Conservation (phyloP, 2,797 vertebrate species). For the Sciaenops ocellatus region DNA sequence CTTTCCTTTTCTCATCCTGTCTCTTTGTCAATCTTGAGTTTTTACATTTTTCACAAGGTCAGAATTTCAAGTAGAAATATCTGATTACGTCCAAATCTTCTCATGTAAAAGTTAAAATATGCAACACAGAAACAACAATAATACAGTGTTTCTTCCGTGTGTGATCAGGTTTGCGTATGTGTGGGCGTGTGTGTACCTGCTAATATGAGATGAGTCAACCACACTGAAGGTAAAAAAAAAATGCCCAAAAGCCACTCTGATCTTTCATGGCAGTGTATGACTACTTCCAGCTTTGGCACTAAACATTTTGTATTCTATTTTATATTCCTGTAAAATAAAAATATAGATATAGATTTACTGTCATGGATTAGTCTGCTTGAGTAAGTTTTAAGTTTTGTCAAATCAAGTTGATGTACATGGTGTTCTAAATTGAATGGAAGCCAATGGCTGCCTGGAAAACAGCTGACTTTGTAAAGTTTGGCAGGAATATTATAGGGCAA, state of each 20-base stretch:
- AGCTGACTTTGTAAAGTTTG: no score
- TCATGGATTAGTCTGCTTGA: neutral
- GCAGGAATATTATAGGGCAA: no score
- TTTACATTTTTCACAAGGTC: slow-evolving; percentile 15
- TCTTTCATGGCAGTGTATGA: neutral
- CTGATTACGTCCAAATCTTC: neutral
- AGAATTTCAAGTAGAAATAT: neutral
- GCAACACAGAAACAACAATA: neutral
- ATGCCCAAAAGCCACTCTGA: neutral
- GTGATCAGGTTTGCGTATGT: neutral
- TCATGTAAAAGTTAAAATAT: neutral
- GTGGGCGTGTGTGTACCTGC: neutral
- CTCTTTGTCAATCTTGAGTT: slow-evolving; percentile 16
- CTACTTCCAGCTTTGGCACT: neutral
- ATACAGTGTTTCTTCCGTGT: neutral
- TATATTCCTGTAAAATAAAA: neutral
- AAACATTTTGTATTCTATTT: neutral
- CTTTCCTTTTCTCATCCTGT: slow-evolving; percentile 8
- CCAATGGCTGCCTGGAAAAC: neutral
- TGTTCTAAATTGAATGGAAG: neutral
- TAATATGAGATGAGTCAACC: neutral
- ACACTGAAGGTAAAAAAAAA: neutral
- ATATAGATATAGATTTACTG: neutral
- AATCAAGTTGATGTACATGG: no score
- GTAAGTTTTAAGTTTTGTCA: no score